Base-by-base conservation (phyloP, 1,140 invertebrate genomes). In the Diachasma alloeum region DNA sequence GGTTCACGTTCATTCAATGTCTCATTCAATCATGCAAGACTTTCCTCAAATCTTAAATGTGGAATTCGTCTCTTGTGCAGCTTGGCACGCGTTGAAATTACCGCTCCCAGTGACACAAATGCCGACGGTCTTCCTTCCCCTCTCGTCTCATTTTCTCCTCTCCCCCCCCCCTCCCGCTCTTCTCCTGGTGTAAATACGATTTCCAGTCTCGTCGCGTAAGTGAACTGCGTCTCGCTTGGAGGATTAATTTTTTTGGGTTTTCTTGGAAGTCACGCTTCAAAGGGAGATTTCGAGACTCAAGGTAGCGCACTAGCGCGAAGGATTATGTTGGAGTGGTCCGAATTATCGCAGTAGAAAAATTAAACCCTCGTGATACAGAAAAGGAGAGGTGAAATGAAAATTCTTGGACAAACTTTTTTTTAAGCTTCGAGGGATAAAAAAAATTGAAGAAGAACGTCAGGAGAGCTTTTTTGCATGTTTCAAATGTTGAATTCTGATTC, bases 81-180 rank as follows among this genome's bases (percentile, higher is more conserved):
- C 70, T 72, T 31, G 71, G 24, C 78, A 74, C 48, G 78, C 83
- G 79, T 87, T 86, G 80, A 87, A 86, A 81, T 87, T 83, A 80
- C 84, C 76, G 79, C 76, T 81, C 78, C 73, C 78, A 77, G 83
- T 83, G 83, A 85, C 82, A 83, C 81, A 69, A 85, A 85, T 83
- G 80, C 83, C 83, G 76, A 77, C 76, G 76, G 13, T 63, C 75
- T 37, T 71, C 59, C 36, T n/a, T n/a, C n/a, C n/a, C 67, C 36
- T n/a, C 39, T 24, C 42, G 19, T 76, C 68, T 46, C 48, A 56
- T 11, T 53, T 31, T 22, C 72, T 77, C 44, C 67, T 22, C 63
- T 17, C 37, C 46, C 11, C 26, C 44, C 36, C 26, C 22, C 22
- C 22, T 24, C 17, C 22, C 22, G 17, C 19, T 19, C 53, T 22